phyloP scores from a whole-genome alignment of 2,888 invertebrate genomes.

The Apoda limacodes region DNA sequence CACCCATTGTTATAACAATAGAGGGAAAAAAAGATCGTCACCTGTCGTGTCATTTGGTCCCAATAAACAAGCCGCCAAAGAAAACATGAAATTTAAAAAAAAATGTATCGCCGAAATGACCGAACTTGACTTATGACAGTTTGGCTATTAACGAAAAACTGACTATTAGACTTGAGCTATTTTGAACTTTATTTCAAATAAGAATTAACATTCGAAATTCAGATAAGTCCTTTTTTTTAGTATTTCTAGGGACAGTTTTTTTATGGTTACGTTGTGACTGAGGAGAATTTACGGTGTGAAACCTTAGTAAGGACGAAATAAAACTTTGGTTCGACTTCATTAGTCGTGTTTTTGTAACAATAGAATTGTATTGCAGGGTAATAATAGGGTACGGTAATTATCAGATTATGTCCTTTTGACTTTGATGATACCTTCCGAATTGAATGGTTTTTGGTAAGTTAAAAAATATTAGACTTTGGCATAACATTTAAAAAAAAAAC shows the following conservation, averaged over 20 bases:
- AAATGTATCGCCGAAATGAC: constrained; percentile 50
- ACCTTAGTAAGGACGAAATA: constrained; percentile 51
- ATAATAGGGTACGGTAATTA: constrained; percentile 47
- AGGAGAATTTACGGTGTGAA: constrained; percentile 65
- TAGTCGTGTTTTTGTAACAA: constrained; percentile 48
- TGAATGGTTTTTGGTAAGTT: too few relatives aligned
- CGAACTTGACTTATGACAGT: constrained; percentile 47
- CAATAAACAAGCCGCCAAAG: constrained; percentile 64
- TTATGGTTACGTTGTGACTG: constrained; percentile 57
- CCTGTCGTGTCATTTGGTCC: constrained; percentile 70
- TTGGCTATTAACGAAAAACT: constrained; percentile 21
- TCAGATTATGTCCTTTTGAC: constrained; percentile 27
- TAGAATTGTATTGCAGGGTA: constrained; percentile 36
- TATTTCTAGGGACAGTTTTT: constrained; percentile 38
- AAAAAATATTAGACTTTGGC: too few relatives aligned
- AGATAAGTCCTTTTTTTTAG: constrained; percentile 21
- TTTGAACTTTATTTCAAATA: constrained; percentile 17
- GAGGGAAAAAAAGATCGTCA: constrained; percentile 50
- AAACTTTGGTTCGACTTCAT: constrained; percentile 56
- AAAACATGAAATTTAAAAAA: constrained; percentile 54
- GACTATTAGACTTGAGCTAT: not conserved
- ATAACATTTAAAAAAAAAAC: too few relatives aligned
- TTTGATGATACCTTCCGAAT: constrained; percentile 52
- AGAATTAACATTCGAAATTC: constrained; percentile 19
- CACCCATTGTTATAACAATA: constrained; percentile 26